Base-by-base conservation (phyloP, 92 coral and sea anemone genomes). In the Epizoanthus stellaris region DNA sequence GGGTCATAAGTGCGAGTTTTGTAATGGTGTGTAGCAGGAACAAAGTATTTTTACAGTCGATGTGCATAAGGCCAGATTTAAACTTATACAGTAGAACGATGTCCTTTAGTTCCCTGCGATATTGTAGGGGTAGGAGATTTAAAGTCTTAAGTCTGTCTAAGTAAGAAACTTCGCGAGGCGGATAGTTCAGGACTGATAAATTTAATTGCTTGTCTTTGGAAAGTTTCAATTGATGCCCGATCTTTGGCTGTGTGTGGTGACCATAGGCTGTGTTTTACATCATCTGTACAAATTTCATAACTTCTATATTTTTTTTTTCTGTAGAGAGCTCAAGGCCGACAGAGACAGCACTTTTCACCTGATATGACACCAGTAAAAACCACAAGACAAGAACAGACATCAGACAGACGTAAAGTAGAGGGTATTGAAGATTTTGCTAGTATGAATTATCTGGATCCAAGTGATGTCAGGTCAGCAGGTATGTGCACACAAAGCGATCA, bases 211-310 rank as follows among this genome's bases (percentile, higher is more conserved):
- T 67, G 17, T 49, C 67, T 75, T 5, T 75, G 65, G 30, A 75
- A 6, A 20, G 56, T 75, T 20, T 54, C 81, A 30, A 75, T 75
- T 6, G 19, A 52, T 8, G 81, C 81, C 36, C 65, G 15, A 21
- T 75, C 8, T 52, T 75, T 75, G 40, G 53, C 53, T 75, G 42
- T 75, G 16, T 75, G 9, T 75, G 81, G 81, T 4, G 81, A 75
- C 81, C 65, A 49, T 21, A 54, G 15, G 8, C 68, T 40, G 25
- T 45, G 52, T 5, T 45, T 45, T 45, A 45, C 1, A 45, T 45
- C 52, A 4, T 45, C 52, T 45, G 9, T 45, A 45, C 52, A 45
- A 73, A 2, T 34, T n/a, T 47, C 25, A 1, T 5, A 16, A 75
- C 20, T 59, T 76, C 39, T 59, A 43, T 25, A 52, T 10, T 58